Evolutionary conservation across 2,888 invertebrate genomes (phyloP).

Genomic region (Ophion costatus): DNA sequence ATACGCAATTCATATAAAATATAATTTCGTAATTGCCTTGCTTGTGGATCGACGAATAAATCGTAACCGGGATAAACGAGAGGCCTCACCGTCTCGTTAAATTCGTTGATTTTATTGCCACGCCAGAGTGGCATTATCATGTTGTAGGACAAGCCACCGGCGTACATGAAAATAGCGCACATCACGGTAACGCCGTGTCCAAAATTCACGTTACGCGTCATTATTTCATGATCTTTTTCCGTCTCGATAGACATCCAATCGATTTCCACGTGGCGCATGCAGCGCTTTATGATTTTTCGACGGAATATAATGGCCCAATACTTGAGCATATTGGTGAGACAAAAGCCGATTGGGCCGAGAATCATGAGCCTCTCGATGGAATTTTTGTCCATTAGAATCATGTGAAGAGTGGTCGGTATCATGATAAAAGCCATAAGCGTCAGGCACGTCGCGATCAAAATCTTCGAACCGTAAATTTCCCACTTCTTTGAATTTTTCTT

Average conservation of each 20-base stretch:
- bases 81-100: conserved; percentile 56
- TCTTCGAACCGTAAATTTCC: conserved; percentile 22
- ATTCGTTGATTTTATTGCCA: conserved; percentile 25
- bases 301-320: conserved; percentile 40
- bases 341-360: conserved; percentile 46
- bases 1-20: conserved; percentile 60
- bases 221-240: conserved; percentile 60
- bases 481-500: conserved; percentile 39
- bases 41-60: conserved; percentile 54
- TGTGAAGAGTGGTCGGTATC: conserved; percentile 36
- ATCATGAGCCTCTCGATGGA: conserved; percentile 4
- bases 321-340: conserved; percentile 31
- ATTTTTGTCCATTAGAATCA: conserved; percentile 39
- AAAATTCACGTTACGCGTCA: conserved; percentile 48
- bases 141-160: conserved; percentile 42
- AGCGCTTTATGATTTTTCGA: conserved; percentile 25
- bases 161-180: conserved; percentile 53
- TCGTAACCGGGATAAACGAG: conserved; percentile 55
- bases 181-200: conserved; percentile 41
- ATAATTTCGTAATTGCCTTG: conserved; percentile 69
- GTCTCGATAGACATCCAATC: conserved; percentile 59
- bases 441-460: conserved; percentile 3
- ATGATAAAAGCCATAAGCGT: conserved; percentile 24
- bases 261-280: conserved; percentile 39
- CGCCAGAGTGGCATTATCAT: conserved; percentile 44